phyloP scores from a whole-genome alignment of 1,140 invertebrate genomes.

The Drosophila funebris region DNA sequence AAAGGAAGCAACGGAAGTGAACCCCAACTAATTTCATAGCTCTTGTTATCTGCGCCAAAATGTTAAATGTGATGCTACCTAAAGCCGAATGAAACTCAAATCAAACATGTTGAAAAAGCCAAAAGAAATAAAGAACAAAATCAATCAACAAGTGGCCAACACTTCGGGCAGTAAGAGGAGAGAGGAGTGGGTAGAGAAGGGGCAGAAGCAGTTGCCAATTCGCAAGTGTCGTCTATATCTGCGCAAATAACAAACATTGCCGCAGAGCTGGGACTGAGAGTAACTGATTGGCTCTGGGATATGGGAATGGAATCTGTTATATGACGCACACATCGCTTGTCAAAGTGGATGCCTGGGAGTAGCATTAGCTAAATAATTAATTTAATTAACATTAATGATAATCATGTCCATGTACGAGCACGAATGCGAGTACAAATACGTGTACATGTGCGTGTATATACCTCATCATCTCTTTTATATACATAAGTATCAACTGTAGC shows the following conservation, averaged over 20 bases:
- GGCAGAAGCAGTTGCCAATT: constrained; percentile 17
- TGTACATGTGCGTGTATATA: too few relatives aligned
- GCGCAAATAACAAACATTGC: constrained; percentile 37
- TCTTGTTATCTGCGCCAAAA: constrained; percentile 1
- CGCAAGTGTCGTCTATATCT: constrained; percentile 39
- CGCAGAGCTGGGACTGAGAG: constrained; percentile 5
- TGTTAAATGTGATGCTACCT: neutral
- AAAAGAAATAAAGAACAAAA: constrained; percentile 63
- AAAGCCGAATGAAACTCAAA: neutral
- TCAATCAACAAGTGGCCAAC: constrained; percentile 74
- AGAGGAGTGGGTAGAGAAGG: neutral
- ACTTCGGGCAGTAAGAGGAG: neutral
- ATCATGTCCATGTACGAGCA: constrained; percentile 20
- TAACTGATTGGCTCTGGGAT: constrained; percentile 28
- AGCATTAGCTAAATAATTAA: constrained; percentile 64
- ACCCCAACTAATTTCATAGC: constrained; percentile 30
- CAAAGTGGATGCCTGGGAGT: constrained; percentile 2
- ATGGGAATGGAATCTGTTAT: too few relatives aligned
- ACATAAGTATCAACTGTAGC: constrained; percentile 12
- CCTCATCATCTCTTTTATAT: constrained; percentile 11
- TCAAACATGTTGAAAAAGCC: neutral
- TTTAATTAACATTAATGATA: constrained; percentile 70
- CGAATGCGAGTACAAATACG: too few relatives aligned
- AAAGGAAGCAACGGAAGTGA: constrained; percentile 16
- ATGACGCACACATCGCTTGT: constrained; percentile 1